Evolutionary conservation across 2,113 vertebrate species (phyloP).

Genomic region (Aleadryas rufinucha): DNA sequence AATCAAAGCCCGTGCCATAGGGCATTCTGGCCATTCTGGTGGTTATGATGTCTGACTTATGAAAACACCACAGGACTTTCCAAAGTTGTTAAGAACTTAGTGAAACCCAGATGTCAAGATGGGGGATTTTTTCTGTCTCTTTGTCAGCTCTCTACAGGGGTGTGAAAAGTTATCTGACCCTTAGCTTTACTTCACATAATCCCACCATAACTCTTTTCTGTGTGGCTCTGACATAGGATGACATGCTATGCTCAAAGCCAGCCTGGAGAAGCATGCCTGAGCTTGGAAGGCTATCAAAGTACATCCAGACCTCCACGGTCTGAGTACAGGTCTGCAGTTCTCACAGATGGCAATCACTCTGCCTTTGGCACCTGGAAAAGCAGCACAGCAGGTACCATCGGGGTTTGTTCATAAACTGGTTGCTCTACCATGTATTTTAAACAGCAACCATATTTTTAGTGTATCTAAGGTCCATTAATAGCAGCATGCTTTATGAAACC

Average conservation of each 20-base stretch:
- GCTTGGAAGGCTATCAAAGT: neutral
- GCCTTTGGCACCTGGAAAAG: constrained; percentile 30
- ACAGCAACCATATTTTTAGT: neutral
- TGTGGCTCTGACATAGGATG: neutral
- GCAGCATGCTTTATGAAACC: neutral
- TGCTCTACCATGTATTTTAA: neutral
- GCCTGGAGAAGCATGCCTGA: neutral
- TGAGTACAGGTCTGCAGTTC: neutral
- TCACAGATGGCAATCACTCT: neutral
- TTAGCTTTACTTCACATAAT: neutral
- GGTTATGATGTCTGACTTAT: neutral
- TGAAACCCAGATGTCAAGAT: neutral
- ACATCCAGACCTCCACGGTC: neutral
- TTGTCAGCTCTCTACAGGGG: neutral
- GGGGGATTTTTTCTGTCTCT: neutral
- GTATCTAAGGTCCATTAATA: neutral
- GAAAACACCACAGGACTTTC: neutral
- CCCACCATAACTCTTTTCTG: neutral
- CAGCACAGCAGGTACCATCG: neutral
- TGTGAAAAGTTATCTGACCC: neutral
- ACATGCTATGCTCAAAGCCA: neutral
- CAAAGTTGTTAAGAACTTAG: neutral
- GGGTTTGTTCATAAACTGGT: neutral
- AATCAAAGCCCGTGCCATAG: neutral
- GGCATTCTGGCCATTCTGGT: neutral